phyloP scores from a whole-genome alignment of 2,113 vertebrate species.

The Alethe diademata region DNA sequence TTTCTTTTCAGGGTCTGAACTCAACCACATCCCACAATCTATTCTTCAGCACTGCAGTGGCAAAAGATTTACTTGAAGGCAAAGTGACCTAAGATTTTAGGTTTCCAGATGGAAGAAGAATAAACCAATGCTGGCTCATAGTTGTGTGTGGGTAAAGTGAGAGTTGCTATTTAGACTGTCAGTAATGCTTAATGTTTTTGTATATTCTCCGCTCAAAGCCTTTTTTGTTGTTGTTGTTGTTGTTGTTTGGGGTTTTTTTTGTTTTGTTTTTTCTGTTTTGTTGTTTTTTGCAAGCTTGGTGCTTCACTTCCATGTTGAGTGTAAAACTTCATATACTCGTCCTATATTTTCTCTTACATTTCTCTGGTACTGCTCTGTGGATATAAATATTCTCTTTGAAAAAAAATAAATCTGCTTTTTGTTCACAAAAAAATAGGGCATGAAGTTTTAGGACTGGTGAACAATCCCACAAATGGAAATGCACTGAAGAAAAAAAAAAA shows the following conservation, averaged over 20 bases:
- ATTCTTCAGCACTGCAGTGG: neutral
- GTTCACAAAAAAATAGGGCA: neutral
- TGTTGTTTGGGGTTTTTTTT: too few relatives aligned
- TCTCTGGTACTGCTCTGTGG: neutral
- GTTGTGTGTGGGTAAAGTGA: fast-evolving
- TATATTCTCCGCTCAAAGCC: neutral
- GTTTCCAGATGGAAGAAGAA: conserved; percentile 4
- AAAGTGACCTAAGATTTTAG: neutral
- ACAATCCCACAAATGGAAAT: neutral
- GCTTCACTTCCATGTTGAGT: neutral
- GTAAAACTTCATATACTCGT: neutral
- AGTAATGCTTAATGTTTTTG: neutral
- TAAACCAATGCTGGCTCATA: neutral
- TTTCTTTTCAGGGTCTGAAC: conserved; percentile 56
- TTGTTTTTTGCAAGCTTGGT: neutral
- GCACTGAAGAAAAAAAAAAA: neutral
- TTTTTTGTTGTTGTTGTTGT: neutral
- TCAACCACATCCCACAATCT: conserved; percentile 5
- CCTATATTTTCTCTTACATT: neutral
- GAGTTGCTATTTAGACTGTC: neutral
- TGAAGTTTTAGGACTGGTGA: neutral
- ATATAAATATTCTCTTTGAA: neutral
- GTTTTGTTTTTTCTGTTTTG: neutral
- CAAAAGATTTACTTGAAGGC: neutral
- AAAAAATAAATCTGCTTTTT: neutral